Percentiles rank a stretch among this genome's conserved stretches.
These are phyloP conservation scores for Alosa alosa DNA, from an alignment of 2,113 vertebrate genomes.

Conservation along the genomic window DNA sequence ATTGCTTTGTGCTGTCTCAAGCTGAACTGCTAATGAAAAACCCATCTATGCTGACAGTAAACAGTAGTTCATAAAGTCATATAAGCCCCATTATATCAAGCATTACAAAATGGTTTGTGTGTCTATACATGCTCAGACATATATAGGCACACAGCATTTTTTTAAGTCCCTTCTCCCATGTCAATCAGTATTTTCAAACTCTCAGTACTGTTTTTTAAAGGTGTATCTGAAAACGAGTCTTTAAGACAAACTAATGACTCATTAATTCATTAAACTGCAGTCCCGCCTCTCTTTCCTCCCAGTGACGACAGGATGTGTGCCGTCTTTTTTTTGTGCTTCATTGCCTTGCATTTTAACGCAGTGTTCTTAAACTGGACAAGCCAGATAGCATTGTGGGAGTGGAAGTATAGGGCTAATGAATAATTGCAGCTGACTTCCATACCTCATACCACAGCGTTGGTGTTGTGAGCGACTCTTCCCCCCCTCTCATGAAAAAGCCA, in stretches of 20 bases:
- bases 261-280: slow-evolving; percentile 44
- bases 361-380: slow-evolving; percentile 95
- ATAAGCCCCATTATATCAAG: slow-evolving; percentile 3
- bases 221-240: slow-evolving; percentile 46
- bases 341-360: slow-evolving; percentile 98
- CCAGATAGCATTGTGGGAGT: slow-evolving; percentile 90
- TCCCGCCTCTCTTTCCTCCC: slow-evolving; percentile 47
- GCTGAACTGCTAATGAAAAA: slow-evolving; percentile 45
- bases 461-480: slow-evolving; percentile 99
- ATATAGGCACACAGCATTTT: slow-evolving; percentile 56
- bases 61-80: not conserved
- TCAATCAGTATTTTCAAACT: slow-evolving; percentile 19
- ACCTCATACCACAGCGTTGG: slow-evolving; percentile 99
- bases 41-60: slow-evolving; percentile 38
- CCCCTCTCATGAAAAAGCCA: slow-evolving; percentile 81
- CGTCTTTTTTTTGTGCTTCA: slow-evolving; percentile 56
- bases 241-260: not conserved
- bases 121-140: slow-evolving; percentile 44
- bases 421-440: slow-evolving; percentile 99
- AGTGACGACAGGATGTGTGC: slow-evolving; percentile 63
- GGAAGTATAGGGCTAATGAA: slow-evolving; percentile 99
- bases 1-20: slow-evolving; percentile 42
- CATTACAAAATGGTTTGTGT: slow-evolving; percentile 36
- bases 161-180: slow-evolving; percentile 8
- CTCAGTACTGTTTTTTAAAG: slow-evolving; percentile 44